phyloP scores from a whole-genome alignment of 2,113 vertebrate species.

The Salvelinus fontinalis region DNA sequence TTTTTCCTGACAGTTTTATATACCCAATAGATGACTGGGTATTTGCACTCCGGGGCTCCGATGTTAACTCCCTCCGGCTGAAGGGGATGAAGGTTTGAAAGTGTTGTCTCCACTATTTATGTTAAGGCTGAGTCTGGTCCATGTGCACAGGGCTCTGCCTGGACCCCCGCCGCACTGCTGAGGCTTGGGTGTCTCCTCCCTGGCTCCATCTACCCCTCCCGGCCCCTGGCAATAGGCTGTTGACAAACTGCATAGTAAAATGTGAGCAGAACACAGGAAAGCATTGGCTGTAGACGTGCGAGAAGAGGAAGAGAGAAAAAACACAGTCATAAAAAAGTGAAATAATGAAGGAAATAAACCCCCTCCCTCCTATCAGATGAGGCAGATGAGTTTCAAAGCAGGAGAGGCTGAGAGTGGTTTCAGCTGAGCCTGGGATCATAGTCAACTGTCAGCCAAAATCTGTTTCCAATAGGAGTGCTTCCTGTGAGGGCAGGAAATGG shows the following conservation, averaged over 20 bases:
- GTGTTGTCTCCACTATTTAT: constrained; percentile 61
- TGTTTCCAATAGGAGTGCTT: constrained; percentile 84
- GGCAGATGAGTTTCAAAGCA: constrained; percentile 65
- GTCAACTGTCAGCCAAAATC: constrained; percentile 71
- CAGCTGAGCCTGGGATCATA: constrained; percentile 58
- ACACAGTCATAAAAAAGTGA: constrained; percentile 45
- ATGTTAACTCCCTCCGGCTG: constrained; percentile 55
- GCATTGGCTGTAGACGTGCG: constrained; percentile 13
- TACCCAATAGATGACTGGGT: constrained; percentile 55
- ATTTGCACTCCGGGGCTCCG: constrained; percentile 39
- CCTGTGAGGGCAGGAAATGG: constrained; percentile 82
- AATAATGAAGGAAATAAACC: constrained; percentile 54
- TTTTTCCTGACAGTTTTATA: constrained; percentile 76
- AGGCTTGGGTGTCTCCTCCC: constrained; percentile 45
- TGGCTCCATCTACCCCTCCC: neutral
- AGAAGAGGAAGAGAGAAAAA: constrained; percentile 27
- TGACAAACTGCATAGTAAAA: constrained; percentile 68
- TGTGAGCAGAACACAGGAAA: constrained; percentile 25
- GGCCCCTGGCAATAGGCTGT: constrained; percentile 58
- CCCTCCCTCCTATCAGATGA: constrained; percentile 45
- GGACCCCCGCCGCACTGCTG: constrained; percentile 21
- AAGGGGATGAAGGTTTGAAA: constrained; percentile 57
- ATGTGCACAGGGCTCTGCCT: constrained; percentile 24
- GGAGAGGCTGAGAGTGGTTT: constrained; percentile 62
- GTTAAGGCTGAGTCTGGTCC: constrained; percentile 45